Base-by-base conservation (phyloP, 2,797 vertebrate genomes). In the Schizopygopsis pylzovi region DNA sequence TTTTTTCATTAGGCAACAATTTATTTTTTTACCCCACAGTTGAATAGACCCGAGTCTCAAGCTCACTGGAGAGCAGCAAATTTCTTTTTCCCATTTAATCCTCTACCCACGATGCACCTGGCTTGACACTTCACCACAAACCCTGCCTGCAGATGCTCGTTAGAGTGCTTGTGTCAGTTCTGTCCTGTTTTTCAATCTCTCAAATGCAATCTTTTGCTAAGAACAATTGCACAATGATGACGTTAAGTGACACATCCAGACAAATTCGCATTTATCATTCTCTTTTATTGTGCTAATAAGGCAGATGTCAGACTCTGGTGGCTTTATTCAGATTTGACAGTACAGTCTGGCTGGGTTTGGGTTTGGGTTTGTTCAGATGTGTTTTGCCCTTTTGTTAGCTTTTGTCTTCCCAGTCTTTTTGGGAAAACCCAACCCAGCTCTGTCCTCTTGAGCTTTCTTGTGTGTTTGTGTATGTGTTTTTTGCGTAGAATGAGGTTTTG, bases 201-300 rank as follows among this genome's bases (percentile, higher is more conserved):
- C 78, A 61, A 77, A 76, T 61, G 59, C 70, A 71, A 45, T 80
- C 47, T 82, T 76, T 81, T 77, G 39, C 61, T 75, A 78, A 56
- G 45, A 80, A 68, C 71, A 87, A 71, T 84, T 79, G 59, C 28
- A 10, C 37, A 73, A 76, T 81, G 52, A 88, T 86, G 72, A 84
- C 77, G 65, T 80, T 63, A 63, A 73, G 47, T 84, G 85, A 89
- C 87, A 77, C 56, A 88, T 87, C 43, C 56, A 83, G 81, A 65
- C 80, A 84, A 82, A 89, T 85, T 82, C 52, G 13, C 78, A 83
- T 90, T 86, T 87, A 81, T 89, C 85, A 86, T 91, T 88, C 79
- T 84, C 85, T 88, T 89, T 89, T 80, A 86, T 87, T 88, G 82
- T 79, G 87, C 82, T 81, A 86, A 89, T 90, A 90, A 87, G 85